Evolutionary conservation across 2,113 vertebrate genomes (phyloP), one percentile per base, ranked within the genome.

Genomic region (Crotalus viridis): DNA sequence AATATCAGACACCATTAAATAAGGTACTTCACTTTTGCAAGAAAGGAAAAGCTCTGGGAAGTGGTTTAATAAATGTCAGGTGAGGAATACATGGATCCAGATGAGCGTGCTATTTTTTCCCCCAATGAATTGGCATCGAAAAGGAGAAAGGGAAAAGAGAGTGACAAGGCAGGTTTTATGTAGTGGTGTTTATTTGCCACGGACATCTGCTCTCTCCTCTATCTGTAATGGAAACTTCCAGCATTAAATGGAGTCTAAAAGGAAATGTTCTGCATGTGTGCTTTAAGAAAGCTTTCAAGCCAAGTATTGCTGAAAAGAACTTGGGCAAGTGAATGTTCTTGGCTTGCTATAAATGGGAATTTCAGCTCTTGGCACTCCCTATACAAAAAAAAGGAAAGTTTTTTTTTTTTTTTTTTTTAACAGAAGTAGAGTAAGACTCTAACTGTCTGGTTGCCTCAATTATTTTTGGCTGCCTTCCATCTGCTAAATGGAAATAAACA

Each of bases 271-370:
- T 0, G 88, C 54, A 90, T 0, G 0, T 81, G 12, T 88, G 55
- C 74, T 91, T 46, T 90, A 91, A 92, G 91, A 95, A 96, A 95
- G 90, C 69, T n/a, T 86, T 94, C 69, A 87, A 9, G 39, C 4
- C 13, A 86, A n/a, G 88, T 94, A 91, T 90, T 93, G 54, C 5
- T 93, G 88, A 93, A 96, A 95, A 94, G 90, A 0, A 89, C 1
- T 51, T 87, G 93, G 91, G 94, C 95, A 96, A 95, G 39, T 8
- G 74, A 43, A 51, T 51, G 22, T 90, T 86, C 69, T 85, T 94
- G 86, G 90, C 87, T 39, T 87, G 33, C 56, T 92, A 61, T 90
- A 93, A 95, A 95, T 91, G 81, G 90, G 94, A 95, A 94, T 86
- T 92, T 90, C 85, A 94, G 87, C 59, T 95, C 64, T 94, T 94